Percentiles rank a stretch among this genome's conserved stretches.
Evolutionary conservation across 1,140 invertebrate genomes (phyloP).

Genomic region (Pseudomyrmex concolor): DNA sequence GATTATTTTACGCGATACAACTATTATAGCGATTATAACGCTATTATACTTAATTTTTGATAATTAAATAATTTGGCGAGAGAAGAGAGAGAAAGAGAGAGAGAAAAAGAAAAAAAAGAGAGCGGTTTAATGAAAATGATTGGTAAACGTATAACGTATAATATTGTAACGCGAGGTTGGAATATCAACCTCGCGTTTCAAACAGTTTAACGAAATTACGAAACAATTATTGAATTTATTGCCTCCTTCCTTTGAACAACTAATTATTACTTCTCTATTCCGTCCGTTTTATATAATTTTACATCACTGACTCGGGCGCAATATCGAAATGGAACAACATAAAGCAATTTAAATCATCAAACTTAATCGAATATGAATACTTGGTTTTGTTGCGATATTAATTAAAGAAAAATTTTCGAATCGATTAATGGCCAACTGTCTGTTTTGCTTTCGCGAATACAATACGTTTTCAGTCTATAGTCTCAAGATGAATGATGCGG

Average conservation of each 20-base stretch:
- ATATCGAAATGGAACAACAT: not conserved
- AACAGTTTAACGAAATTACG: conserved; percentile 16
- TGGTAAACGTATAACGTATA: not conserved
- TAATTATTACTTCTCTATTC: conserved; percentile 25
- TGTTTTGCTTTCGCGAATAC: not conserved
- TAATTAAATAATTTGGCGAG: conserved; percentile 28
- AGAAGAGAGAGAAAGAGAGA: no score
- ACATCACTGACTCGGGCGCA: not conserved
- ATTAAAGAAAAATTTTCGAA: conserved; percentile 14
- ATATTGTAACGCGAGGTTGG: not conserved
- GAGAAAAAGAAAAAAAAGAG: not conserved
- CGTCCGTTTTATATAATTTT: not conserved
- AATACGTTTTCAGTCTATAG: conserved; percentile 32
- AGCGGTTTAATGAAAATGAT: conserved; percentile 32
- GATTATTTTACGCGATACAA: conserved; percentile 14
- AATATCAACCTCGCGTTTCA: not conserved
- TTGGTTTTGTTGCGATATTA: not conserved
- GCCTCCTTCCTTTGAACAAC: not conserved
- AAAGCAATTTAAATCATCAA: not conserved
- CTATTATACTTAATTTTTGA: not conserved
- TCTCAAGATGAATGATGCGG: conserved; percentile 66
- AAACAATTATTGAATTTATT: conserved; percentile 22
- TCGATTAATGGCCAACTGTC: not conserved
- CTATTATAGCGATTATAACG: not conserved
- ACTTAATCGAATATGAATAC: not conserved